These are phyloP conservation scores for Calameuta pallipes DNA, from an alignment of 2,888 invertebrate genomes.

Conservation along the genomic window DNA sequence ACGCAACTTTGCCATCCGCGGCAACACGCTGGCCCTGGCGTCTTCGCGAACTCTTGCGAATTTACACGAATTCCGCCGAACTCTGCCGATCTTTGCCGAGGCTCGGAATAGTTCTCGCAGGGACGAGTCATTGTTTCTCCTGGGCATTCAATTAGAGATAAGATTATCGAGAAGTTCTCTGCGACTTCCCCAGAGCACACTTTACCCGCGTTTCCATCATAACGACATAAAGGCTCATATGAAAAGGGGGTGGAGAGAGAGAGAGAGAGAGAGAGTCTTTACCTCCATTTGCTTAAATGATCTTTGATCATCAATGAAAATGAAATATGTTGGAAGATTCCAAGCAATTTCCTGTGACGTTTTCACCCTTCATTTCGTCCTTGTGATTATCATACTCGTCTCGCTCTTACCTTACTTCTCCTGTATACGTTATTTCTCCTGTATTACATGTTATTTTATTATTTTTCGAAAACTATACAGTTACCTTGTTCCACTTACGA, in stretches of 20 bases:
- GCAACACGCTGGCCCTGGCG: background rate
- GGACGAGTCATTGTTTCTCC: constrained; percentile 48
- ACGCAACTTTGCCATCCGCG: constrained; percentile 31
- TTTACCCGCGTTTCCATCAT: background rate
- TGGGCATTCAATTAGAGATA: constrained; percentile 45
- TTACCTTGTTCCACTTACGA: background rate
- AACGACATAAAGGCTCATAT: background rate
- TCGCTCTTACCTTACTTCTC: background rate
- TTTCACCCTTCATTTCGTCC: background rate
- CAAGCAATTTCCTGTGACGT: background rate
- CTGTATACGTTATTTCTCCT: no score
- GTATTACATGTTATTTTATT: background rate
- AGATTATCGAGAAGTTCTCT: constrained; percentile 36
- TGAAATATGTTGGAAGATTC: background rate
- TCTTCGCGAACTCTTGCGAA: background rate
- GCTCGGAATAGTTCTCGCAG: constrained; percentile 25
- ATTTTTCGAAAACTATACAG: background rate
- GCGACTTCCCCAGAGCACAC: background rate
- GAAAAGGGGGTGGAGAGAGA: background rate
- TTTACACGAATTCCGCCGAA: background rate
- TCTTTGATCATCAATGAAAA: background rate
- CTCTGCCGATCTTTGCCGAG: constrained; percentile 15
- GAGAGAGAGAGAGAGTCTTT: background rate
- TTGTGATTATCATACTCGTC: background rate
- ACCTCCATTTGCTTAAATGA: background rate